A percentile compares a stretch with the other conserved stretches of the same genome.
Evolutionary conservation across 37 sponge, comb jelly and placozoan species (phyloP).

Genomic region (Agelas oroides): DNA sequence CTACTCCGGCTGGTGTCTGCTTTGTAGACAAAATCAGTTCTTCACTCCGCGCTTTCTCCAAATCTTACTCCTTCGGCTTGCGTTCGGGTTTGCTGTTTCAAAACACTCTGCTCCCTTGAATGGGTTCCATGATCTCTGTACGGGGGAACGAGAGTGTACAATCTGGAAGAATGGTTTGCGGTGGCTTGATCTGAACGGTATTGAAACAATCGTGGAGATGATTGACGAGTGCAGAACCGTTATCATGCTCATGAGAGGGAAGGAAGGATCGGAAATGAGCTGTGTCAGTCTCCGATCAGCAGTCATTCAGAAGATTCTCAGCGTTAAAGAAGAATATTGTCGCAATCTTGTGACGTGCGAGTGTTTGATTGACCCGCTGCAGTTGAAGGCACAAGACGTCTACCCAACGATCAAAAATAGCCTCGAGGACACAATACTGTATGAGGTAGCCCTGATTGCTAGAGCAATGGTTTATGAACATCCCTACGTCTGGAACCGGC

Average conservation of each 20-base stretch:
- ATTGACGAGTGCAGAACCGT: slow-evolving; percentile 43
- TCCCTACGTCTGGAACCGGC: slow-evolving; percentile 1
- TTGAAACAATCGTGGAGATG: slow-evolving; percentile 49
- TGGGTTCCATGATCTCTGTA: neutral
- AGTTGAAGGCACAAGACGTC: slow-evolving; percentile 2
- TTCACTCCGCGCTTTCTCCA: slow-evolving; percentile 44
- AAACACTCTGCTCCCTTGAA: neutral
- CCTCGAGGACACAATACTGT: neutral
- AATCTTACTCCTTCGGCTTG: slow-evolving; percentile 30
- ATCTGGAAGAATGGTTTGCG: slow-evolving; percentile 59
- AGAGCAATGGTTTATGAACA: neutral
- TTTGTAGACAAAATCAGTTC: slow-evolving; percentile 11
- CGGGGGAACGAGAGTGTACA: slow-evolving; percentile 24
- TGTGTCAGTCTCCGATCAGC: slow-evolving; percentile 39
- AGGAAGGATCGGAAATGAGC: slow-evolving; percentile 21
- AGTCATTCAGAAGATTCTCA: slow-evolving; percentile 44
- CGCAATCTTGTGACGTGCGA: neutral
- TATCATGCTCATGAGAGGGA: slow-evolving; percentile 35
- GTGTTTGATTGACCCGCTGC: slow-evolving; percentile 20
- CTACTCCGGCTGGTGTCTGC: slow-evolving; percentile 57
- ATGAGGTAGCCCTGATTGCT: slow-evolving; percentile 12
- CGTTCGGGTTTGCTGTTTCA: slow-evolving; percentile 42
- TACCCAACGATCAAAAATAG: slow-evolving; percentile 29
- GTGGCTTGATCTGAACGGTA: slow-evolving; percentile 51
- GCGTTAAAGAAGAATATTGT: slow-evolving; percentile 15